Base-by-base conservation (phyloP, 1,140 invertebrate species). In the Homarus americanus region DNA sequence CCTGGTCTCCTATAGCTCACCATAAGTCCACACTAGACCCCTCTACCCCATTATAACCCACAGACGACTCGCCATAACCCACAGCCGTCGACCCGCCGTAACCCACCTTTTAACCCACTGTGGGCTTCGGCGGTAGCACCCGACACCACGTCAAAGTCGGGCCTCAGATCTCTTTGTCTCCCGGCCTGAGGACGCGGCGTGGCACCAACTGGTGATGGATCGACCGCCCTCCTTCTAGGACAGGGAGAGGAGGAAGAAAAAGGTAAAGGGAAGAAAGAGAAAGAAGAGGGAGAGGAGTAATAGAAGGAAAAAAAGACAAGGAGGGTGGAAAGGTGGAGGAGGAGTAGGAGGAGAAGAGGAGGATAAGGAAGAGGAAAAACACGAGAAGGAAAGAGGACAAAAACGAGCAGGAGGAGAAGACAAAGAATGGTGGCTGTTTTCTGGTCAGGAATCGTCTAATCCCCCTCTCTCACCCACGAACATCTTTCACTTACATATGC, bases 91-190 rank as follows among this genome's bases (percentile, higher is more conserved):
- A 41, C 44, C 76, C 28, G 7, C 44, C 24, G 10, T 49, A 28
- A 12, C 44, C 44, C 76, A 49, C 76, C 40, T 0, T 44, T 34
- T 15, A 3, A 41, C 3, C 1, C 17, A 17, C 44, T 49, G 44
- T 10, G 17, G 44, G 44, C 4, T 40, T 36, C 15, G 17, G 2
- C 75, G 17, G 75, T 38, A 9, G 34, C 36, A 76, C 36, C 75
- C 36, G 75, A 76, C 75, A 76, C 75, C 75, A 15, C 75, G 75
- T 76, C 75, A 76, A 76, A 76, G 75, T 17, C 36, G 15, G 36
- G 75, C 24, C 38, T 40, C 17, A 2, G 36, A 28, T n/a, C 34
- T 24, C 36, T 76, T 24, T 76, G 75, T 76, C 36, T 40, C 28
- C 72, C n/a, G 72, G n/a, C 24, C 17, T 17, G 36, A 38, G 20